Base-by-base conservation (phyloP, 2,888 invertebrate species). In the Zygothrica quintamaculata region DNA sequence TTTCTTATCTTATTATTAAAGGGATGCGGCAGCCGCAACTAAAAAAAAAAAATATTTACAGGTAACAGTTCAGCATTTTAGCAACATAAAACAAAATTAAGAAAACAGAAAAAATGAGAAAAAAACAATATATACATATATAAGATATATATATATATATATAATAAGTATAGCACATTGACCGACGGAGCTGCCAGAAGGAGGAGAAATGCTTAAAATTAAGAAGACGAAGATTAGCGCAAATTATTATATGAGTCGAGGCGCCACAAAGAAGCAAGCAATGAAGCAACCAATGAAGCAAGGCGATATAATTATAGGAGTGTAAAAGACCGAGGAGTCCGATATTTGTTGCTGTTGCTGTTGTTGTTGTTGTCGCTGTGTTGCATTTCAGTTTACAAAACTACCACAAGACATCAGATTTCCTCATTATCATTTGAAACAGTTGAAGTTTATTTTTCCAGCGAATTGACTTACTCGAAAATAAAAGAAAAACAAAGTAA, bases 1-100 rank as follows among this genome's bases (percentile, higher is more conserved):
- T 74, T 57, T 65, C 77, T 77, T 82, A 82, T 82, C 86, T 68
- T 53, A 72, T 86, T 86, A 82, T 82, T 86, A 82, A 86, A 82
- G 81, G 74, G 73, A 50, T 22, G 65, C 43, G 56, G 44, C 68
- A 40, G 64, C 72, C 68, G 60, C 37, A 37, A 36, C 50, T 33
- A 25, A 55, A 74, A 53, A 57, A 36, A 65, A 25, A 55, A 74
- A 53, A 57, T 39, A 65, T 65, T 56, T 48, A 42, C 71, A 68
- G 71, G 70, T 73, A 71, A 68, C 68, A 62, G 74, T 34, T 44
- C 15, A 50, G 40, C 56, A 22, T 61, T 71, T 75, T 57, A 26
- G 48, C 39, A 43, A 65, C 74, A 77, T 77, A 64, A 84, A 77
- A 48, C 55, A 56, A 72, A 68, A 73, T 60, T 67, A 55, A 33